Evolutionary conservation across 2,888 invertebrate species (phyloP).

Genomic region (Eupithecia vulgata): DNA sequence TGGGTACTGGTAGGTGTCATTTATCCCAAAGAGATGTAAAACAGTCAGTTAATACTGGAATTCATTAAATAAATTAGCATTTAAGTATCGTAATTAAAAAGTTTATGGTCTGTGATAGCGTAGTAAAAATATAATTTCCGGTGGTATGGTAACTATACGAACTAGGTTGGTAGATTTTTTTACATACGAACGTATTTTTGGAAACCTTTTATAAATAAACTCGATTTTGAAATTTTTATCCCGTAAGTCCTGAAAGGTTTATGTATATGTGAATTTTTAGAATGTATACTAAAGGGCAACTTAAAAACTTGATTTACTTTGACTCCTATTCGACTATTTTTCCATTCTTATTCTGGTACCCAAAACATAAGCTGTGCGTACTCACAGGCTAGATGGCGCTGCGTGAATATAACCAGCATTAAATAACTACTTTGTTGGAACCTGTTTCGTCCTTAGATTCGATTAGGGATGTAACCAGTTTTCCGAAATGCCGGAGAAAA

Average conservation of each 20-base stretch:
- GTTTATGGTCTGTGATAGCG: constrained; percentile 41
- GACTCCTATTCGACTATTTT: no score
- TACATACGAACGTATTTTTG: background rate
- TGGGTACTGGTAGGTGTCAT: constrained; percentile 12
- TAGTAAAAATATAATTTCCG: constrained; percentile 42
- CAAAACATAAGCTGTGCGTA: background rate
- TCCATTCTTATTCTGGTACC: background rate
- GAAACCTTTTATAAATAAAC: no score
- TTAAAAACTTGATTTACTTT: no score
- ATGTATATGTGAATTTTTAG: no score
- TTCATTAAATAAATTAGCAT: constrained; percentile 43
- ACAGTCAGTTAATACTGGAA: constrained; percentile 26
- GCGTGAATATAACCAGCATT: background rate
- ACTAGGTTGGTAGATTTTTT: background rate
- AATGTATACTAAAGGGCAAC: no score
- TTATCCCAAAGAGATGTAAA: constrained; percentile 27
- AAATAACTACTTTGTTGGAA: background rate
- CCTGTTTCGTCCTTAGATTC: constrained; percentile 65
- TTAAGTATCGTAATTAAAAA: constrained; percentile 43
- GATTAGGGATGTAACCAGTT: constrained; percentile 79
- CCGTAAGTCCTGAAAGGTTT: no score
- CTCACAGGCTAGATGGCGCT: background rate
- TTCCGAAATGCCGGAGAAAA: constrained; percentile 73
- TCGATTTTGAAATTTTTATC: no score
- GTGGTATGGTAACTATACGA: constrained; percentile 1